Evolutionary conservation across 2,888 invertebrate genomes (phyloP).

Genomic region (Tetragonisca angustula): DNA sequence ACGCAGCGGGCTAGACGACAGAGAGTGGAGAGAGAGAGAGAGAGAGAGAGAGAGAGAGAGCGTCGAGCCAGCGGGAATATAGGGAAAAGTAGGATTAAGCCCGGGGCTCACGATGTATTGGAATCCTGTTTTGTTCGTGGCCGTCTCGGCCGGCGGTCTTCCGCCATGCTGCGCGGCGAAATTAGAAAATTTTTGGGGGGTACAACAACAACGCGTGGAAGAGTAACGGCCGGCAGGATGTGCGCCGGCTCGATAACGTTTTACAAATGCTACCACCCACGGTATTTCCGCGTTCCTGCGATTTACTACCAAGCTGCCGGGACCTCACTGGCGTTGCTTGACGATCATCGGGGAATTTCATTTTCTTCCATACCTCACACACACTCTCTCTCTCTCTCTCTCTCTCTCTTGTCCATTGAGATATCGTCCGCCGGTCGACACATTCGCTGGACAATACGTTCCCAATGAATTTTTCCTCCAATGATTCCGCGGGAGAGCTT

Average conservation of each 20-base stretch:
- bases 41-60: too few relatives aligned
- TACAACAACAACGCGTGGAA: slow-evolving; percentile 19
- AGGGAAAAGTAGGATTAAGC: slow-evolving; percentile 70
- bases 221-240: slow-evolving; percentile 33
- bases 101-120: slow-evolving; percentile 59
- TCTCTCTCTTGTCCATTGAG: too few relatives aligned
- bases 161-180: slow-evolving; percentile 52
- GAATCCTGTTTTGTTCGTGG: slow-evolving; percentile 64
- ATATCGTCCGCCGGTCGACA: too few relatives aligned
- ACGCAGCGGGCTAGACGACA: slow-evolving; percentile 66
- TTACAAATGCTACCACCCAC: slow-evolving; percentile 2
- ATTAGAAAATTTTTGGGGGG: slow-evolving; percentile 65
- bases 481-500: too few relatives aligned
- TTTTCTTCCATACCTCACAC: background rate
- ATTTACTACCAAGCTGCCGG: background rate
- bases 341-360: background rate
- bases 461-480: too few relatives aligned
- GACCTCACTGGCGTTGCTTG: background rate
- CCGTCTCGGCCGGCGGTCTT: slow-evolving; percentile 5
- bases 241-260: slow-evolving; percentile 16
- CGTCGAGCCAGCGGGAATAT: slow-evolving; percentile 1
- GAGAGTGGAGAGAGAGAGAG: background rate
- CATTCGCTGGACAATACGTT: too few relatives aligned
- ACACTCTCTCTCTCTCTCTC: background rate
- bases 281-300: background rate